These are phyloP conservation scores for Cantharis nigra DNA, from an alignment of 2,888 invertebrate species.

Conservation along the genomic window DNA sequence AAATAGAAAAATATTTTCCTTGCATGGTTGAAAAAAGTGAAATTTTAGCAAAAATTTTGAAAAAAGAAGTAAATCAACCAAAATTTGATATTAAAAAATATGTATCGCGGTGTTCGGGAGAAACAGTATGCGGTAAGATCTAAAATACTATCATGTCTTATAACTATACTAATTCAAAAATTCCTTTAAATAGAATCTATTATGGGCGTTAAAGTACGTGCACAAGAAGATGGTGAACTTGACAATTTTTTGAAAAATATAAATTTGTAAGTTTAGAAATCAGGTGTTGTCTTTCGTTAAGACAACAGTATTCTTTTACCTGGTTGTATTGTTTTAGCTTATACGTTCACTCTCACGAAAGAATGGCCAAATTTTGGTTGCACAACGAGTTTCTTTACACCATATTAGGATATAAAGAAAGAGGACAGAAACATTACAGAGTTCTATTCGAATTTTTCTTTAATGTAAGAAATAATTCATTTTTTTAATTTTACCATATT, in stretches of 20 bases:
- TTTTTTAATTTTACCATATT: background rate
- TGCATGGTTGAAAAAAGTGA: background rate
- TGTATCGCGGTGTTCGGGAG: constrained; percentile 2
- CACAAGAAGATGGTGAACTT: constrained; percentile 14
- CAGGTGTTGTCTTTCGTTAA: background rate
- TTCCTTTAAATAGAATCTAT: background rate
- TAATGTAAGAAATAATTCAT: background rate
- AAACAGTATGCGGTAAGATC: constrained; percentile 9
- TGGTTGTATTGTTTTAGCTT: constrained; percentile 2
- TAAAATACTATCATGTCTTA: background rate
- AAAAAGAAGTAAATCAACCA: background rate
- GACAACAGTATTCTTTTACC: too few relatives aligned
- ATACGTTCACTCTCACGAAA: constrained; percentile 9
- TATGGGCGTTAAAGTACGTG: constrained; percentile 1
- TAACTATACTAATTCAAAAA: background rate
- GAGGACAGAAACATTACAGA: background rate
- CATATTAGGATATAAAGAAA: background rate
- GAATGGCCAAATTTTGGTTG: constrained; percentile 19
- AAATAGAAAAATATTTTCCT: constrained; percentile 8
- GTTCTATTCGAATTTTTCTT: background rate
- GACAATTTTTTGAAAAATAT: background rate
- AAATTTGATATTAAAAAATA: constrained; percentile 6
- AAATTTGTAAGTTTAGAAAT: background rate
- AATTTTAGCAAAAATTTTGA: background rate
- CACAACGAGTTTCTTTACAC: constrained; percentile 18